Evolutionary conservation across 2,797 vertebrate genomes (phyloP), one percentile per base, ranked within the genome.

Genomic region (Gallinago nigripennis): DNA sequence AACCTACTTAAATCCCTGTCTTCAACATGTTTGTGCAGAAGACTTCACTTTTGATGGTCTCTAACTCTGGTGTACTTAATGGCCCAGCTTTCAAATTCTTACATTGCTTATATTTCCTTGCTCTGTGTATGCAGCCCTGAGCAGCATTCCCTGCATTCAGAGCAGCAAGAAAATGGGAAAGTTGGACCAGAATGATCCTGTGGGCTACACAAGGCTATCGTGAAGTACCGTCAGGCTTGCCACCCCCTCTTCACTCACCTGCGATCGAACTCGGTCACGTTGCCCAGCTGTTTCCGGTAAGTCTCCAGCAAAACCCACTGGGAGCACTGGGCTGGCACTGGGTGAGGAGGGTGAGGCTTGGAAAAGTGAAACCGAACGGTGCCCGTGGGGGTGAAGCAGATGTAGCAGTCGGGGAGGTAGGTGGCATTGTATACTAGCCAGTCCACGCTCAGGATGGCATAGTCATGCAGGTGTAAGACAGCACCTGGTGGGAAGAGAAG

Each of bases 361-460:
- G 98, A 98, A 97, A 99, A 99, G 63, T 19, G 86, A 94, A 99
- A 99, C 4, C 96, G 95, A 43, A 98, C 16, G 0, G 94, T 98
- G 20, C 63, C 91, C 0, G 3, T 19, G 24, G 12, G 75, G 2
- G 98, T 98, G 96, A 98, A 95, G 94, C 99, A 99, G 88, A 99
- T 96, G 78, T 99, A 98, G 96, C 99, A 99, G 96, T 98, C 30
- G 0, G 98, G 98, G 19, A 98, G 97, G 85, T 99, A 99, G 56
- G 98, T 99, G 24, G 96, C 99, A 41, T 99, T 99, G 92, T 97
- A 98, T 79, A 99, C 98, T 80, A 99, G 93, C 99, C 99, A 99
- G 64, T 98, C 98, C 21, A 94, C 97, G 0, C 96, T 98, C 25
- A 98, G 95, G 86, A 99, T 97, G 82, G 98, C 96, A 1, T 98